Percentiles rank a stretch among this genome's conserved stretches.
Conservation (phyloP, 2,888 invertebrate genomes). For the Lamellibrachia columna region DNA sequence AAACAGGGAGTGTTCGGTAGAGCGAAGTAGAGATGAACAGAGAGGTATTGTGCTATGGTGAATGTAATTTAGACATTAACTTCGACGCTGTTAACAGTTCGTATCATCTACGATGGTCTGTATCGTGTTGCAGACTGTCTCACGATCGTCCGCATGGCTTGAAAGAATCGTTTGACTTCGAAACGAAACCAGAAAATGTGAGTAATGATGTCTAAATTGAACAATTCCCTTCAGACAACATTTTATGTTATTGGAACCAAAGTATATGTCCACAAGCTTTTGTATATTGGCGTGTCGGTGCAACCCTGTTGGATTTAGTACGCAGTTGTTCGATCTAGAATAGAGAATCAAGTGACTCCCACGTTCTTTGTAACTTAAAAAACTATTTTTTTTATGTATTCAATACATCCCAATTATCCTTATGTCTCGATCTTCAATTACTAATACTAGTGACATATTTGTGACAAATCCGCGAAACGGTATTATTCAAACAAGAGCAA, state of each 20-base stretch:
- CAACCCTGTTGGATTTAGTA: too few relatives aligned
- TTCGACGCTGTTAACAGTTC: not conserved
- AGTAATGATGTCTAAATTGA: not conserved
- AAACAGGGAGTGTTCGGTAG: too few relatives aligned
- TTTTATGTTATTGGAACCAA: not conserved
- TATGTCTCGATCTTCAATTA: too few relatives aligned
- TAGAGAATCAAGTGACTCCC: not conserved
- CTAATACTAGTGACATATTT: too few relatives aligned
- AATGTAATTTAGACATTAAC: not conserved
- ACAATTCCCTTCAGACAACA: not conserved
- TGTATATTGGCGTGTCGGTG: not conserved
- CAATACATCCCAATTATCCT: too few relatives aligned
- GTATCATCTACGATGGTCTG: not conserved
- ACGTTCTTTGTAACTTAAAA: not conserved
- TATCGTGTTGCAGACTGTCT: not conserved
- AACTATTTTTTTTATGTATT: not conserved
- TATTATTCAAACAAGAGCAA: too few relatives aligned
- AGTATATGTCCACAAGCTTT: not conserved
- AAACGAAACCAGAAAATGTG: not conserved
- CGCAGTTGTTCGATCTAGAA: too few relatives aligned
- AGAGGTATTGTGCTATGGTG: not conserved
- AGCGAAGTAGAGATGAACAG: too few relatives aligned
- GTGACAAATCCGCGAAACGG: too few relatives aligned
- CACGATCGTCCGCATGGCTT: not conserved
- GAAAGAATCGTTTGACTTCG: conserved; percentile 12